Evolutionary conservation across 2,797 vertebrate species (phyloP).

Genomic region (Rhinella marina): DNA sequence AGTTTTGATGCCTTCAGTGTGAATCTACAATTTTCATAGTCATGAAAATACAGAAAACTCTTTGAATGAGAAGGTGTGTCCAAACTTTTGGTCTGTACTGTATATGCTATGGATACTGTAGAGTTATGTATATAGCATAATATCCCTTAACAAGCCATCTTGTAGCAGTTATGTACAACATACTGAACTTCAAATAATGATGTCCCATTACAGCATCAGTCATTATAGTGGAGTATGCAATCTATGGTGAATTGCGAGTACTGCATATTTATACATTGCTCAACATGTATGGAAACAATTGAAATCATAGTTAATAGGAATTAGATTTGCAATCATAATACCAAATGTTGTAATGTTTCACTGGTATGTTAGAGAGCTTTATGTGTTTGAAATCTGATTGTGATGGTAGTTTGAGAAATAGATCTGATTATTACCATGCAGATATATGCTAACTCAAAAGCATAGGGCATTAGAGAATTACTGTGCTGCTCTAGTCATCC

Average conservation of each 20-base stretch:
- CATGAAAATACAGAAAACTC: too few relatives aligned
- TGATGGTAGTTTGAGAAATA: not conserved
- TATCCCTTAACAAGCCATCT: not conserved
- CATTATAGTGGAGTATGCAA: not conserved
- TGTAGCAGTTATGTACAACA: not conserved
- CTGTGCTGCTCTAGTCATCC: too few relatives aligned
- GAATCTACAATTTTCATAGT: too few relatives aligned
- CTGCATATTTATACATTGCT: conserved; percentile 10
- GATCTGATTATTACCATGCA: not conserved
- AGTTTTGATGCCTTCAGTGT: too few relatives aligned
- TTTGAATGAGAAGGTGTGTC: too few relatives aligned
- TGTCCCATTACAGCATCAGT: not conserved
- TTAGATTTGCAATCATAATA: not conserved
- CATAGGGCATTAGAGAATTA: too few relatives aligned
- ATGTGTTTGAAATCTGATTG: too few relatives aligned
- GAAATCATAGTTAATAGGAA: not conserved
- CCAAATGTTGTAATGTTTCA: not conserved
- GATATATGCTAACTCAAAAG: not conserved
- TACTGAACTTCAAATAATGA: not conserved
- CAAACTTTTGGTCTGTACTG: too few relatives aligned
- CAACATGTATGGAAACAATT: conserved; percentile 18
- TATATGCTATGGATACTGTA: not conserved
- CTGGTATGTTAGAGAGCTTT: not conserved
- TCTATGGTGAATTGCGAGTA: not conserved
- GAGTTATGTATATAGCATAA: not conserved